These are phyloP conservation scores for Agonopterix subpropinquella DNA, from an alignment of 2,888 invertebrate species.

Conservation along the genomic window DNA sequence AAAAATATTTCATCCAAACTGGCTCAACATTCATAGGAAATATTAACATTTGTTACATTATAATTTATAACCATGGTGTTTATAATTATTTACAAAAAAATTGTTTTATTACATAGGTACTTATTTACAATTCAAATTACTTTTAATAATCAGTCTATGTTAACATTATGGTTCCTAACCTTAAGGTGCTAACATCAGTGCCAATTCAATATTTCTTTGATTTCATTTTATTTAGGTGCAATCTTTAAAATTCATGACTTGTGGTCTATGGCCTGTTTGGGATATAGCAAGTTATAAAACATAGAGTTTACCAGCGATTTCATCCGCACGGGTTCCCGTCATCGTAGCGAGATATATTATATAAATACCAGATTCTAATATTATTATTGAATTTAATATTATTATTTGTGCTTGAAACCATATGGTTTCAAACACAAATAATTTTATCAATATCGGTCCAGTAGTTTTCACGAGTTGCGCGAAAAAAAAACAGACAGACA, in stretches of 20 bases:
- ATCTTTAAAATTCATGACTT: too few relatives aligned
- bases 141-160: slow-evolving; percentile 64
- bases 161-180: slow-evolving; percentile 36
- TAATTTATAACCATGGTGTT: slow-evolving; percentile 21
- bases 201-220: too few relatives aligned
- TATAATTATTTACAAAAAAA: slow-evolving; percentile 34
- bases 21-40: slow-evolving; percentile 8
- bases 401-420: too few relatives aligned
- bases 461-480: too few relatives aligned
- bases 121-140: slow-evolving; percentile 42
- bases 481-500: too few relatives aligned
- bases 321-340: too few relatives aligned
- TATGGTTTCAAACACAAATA: neutral
- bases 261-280: too few relatives aligned
- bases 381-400: too few relatives aligned
- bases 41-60: slow-evolving; percentile 15
- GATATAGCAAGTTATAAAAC: too few relatives aligned
- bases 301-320: too few relatives aligned
- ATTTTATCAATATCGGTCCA: slow-evolving; percentile 10
- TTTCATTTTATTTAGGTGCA: too few relatives aligned
- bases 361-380: neutral
- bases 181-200: neutral
- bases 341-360: neutral
- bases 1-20: too few relatives aligned
- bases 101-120: slow-evolving; percentile 8